Conservation (phyloP, 2,888 invertebrate genomes). For the Plagiodera versicolora region DNA sequence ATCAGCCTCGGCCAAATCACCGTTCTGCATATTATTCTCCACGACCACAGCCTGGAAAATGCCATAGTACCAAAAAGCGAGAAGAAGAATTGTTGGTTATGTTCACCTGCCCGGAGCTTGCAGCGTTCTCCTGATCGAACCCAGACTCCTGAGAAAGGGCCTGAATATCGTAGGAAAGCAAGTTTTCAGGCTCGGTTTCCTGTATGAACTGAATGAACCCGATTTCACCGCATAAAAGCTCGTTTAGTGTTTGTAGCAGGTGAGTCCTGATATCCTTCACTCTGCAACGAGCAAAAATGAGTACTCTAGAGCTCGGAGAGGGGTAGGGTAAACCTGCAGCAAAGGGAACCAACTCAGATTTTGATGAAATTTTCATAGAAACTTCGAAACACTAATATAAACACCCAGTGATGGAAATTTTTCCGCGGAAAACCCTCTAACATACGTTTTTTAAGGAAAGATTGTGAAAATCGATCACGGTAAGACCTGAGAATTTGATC, state of each 20-base stretch:
- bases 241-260: slow-evolving; percentile 46
- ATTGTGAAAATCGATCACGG: too few species aligned
- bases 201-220: slow-evolving; percentile 49
- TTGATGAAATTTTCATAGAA: too few species aligned
- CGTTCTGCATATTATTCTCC: slow-evolving; percentile 62
- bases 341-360: too few species aligned
- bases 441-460: too few species aligned
- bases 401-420: too few species aligned
- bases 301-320: too few species aligned
- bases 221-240: slow-evolving; percentile 47
- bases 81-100: background rate
- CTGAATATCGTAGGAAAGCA: slow-evolving; percentile 17
- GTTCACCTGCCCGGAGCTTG: slow-evolving; percentile 13
- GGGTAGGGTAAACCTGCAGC: too few species aligned
- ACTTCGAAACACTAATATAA: too few species aligned
- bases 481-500: too few species aligned
- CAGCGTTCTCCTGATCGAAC: slow-evolving; percentile 38
- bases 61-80: background rate
- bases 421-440: too few species aligned
- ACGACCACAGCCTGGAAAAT: slow-evolving; percentile 36
- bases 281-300: slow-evolving; percentile 36
- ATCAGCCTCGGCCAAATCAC: slow-evolving; percentile 80
- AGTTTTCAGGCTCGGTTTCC: slow-evolving; percentile 44
- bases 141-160: background rate
- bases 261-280: slow-evolving; percentile 45